Evolutionary conservation across 2,888 invertebrate genomes (phyloP), one percentile per base, ranked within the genome.

Genomic region (Lasioglossum leucozonium): DNA sequence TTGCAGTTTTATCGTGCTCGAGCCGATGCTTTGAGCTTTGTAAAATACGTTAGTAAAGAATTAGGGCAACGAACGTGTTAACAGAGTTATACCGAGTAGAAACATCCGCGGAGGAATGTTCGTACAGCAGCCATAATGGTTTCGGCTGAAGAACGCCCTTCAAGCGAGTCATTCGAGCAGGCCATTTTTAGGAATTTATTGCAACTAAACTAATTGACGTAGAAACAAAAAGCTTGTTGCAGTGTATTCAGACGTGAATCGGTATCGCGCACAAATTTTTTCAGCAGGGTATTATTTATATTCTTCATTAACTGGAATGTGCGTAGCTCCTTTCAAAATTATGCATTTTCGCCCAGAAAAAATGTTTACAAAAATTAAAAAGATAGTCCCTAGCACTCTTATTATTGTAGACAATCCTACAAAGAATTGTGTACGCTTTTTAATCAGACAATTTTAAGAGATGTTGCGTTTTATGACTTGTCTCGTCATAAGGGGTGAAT

Each of bases 91-190:
- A 11, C 62, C 76, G 71, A 37, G 37, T 74, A 34, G 22, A 51
- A 55, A 72, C 74, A 75, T 82, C 42, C 84, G 44, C 79, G 26
- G 37, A 72, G 86, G 85, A 86, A 86, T 85, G 86, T 86, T 73
- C 55, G 67, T 65, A 34, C 74, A 34, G 22, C 37, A 67, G 40
- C 40, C 67, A n/a, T 67, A 22, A n/a, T 79, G 74, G 67, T 44
- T 58, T 18, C 18, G 72, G n/a, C 34, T 72, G 67, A 62, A 30
- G 11, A 2, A 62, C 62, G 30, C 16, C 62, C 16, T 62, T 2
- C 6, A 30, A 30, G 6, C 26, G 30, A 30, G 16, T 62, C 62
- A 6, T 16, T 26, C 16, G 62, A 62, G 2, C 16, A 16, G 30
- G 16, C 30, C 62, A 30, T 30, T 2, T 30, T 30, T 26, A 26